A percentile compares a stretch with the other conserved stretches of the same genome.
Evolutionary conservation across 2,888 invertebrate species (phyloP).

Genomic region (Dugesia japonica): DNA sequence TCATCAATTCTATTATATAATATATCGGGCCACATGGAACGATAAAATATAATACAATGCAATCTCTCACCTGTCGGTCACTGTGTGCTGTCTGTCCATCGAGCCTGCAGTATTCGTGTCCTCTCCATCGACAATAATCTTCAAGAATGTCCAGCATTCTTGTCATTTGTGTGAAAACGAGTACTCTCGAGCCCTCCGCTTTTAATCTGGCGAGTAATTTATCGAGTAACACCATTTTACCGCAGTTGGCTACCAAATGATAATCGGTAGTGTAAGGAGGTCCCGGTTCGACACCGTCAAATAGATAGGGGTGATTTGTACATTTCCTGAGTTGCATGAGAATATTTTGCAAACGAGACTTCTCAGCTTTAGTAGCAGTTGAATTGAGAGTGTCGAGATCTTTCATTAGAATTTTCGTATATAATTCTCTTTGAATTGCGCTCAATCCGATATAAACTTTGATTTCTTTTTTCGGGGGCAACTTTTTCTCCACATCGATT

Average conservation of each 20-base stretch:
- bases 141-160: conserved; percentile 57
- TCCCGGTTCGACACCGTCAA: conserved; percentile 91
- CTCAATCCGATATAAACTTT: conserved; percentile 83
- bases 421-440: conserved; percentile 98
- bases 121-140: conserved; percentile 79
- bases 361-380: conserved; percentile 67
- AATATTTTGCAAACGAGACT: conserved; percentile 76
- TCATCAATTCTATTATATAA: too few relatives aligned
- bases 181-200: conserved; percentile 58
- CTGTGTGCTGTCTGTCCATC: conserved; percentile 88
- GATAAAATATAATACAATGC: too few relatives aligned
- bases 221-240: conserved; percentile 85
- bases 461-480: conserved; percentile 89
- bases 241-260: conserved; percentile 82
- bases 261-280: conserved; percentile 91
- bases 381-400: conserved; percentile 96
- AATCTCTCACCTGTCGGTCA: conserved; percentile 59
- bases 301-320: conserved; percentile 92
- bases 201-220: conserved; percentile 74
- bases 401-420: conserved; percentile 92
- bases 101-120: conserved; percentile 61
- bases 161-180: conserved; percentile 57
- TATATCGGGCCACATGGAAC: too few relatives aligned
- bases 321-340: conserved; percentile 95
- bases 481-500: conserved; percentile 82